Percentiles rank a stretch among this genome's conserved stretches.
phyloP scores from a whole-genome alignment of 2,888 invertebrate genomes.

The Lasiommata megera region DNA sequence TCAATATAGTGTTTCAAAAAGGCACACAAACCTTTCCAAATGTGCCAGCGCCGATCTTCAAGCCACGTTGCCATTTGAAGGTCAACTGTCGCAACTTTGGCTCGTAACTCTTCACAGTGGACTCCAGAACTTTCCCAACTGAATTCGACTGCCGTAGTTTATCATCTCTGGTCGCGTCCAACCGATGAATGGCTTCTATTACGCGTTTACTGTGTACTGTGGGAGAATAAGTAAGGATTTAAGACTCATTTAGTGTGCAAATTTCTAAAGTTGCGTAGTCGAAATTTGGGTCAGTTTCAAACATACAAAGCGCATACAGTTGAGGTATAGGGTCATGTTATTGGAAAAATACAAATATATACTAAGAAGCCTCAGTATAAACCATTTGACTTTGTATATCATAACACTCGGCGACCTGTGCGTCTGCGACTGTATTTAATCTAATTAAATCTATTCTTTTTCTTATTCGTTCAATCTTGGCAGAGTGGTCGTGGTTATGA shows the following conservation, averaged over 20 bases:
- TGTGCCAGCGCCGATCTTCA: slow-evolving; percentile 94
- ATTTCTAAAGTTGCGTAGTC: too few relatives aligned
- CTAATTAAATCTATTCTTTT: too few relatives aligned
- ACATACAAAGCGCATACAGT: too few relatives aligned
- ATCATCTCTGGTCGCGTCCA: slow-evolving; percentile 85
- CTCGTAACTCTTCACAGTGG: slow-evolving; percentile 80
- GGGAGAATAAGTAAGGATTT: slow-evolving; percentile 8
- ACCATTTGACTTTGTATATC: too few relatives aligned
- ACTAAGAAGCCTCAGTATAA: too few relatives aligned
- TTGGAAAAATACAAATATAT: too few relatives aligned
- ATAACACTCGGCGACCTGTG: too few relatives aligned
- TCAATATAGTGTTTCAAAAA: not conserved
- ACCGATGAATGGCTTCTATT: slow-evolving; percentile 66
- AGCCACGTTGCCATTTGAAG: slow-evolving; percentile 96
- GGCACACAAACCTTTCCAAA: slow-evolving; percentile 86
- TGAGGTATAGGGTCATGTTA: too few relatives aligned
- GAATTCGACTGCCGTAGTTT: slow-evolving; percentile 70
- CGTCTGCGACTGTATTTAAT: too few relatives aligned
- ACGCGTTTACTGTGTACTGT: slow-evolving; percentile 67
- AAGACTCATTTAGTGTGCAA: too few relatives aligned
- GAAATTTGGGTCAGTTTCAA: not conserved
- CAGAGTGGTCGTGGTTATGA: too few relatives aligned
- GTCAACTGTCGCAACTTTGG: slow-evolving; percentile 90
- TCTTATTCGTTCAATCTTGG: too few relatives aligned
- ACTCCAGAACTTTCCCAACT: slow-evolving; percentile 60